Evolutionary conservation across 2,797 vertebrate genomes (phyloP).

Genomic region (Eupleurogrammus muticus): DNA sequence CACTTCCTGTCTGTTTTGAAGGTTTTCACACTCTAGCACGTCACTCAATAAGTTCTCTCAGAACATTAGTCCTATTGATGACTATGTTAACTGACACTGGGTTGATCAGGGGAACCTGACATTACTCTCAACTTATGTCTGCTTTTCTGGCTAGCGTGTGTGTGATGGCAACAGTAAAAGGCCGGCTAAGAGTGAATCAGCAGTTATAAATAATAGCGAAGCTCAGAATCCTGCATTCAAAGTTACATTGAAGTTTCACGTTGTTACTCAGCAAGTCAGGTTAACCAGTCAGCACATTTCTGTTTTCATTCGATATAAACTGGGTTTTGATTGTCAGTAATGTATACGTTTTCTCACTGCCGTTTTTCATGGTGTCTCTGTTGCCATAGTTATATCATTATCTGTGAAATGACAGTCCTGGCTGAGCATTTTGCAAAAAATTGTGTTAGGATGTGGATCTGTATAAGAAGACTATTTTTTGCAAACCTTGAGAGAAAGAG

Average conservation of each 20-base stretch:
- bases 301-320: slow-evolving; percentile 43
- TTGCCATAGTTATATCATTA: slow-evolving; percentile 81
- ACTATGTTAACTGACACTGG: slow-evolving; percentile 59
- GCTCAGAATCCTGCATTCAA: slow-evolving; percentile 8
- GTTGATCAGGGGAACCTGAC: slow-evolving; percentile 40
- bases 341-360: slow-evolving; percentile 60
- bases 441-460: slow-evolving; percentile 56
- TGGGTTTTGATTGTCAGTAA: slow-evolving; percentile 61
- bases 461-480: slow-evolving; percentile 43
- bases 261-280: slow-evolving; percentile 35
- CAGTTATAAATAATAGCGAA: slow-evolving; percentile 7
- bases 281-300: slow-evolving; percentile 53
- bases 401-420: slow-evolving; percentile 67
- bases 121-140: slow-evolving; percentile 26
- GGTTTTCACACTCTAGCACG: slow-evolving; percentile 64
- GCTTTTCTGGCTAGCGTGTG: slow-evolving; percentile 14
- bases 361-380: slow-evolving; percentile 68
- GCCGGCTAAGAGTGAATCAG: slow-evolving; percentile 5
- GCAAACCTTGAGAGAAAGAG: slow-evolving; percentile 27
- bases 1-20: slow-evolving; percentile 70
- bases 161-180: slow-evolving; percentile 9
- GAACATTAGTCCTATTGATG: slow-evolving; percentile 58
- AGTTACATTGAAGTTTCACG: slow-evolving; percentile 22
- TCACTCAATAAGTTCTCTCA: slow-evolving; percentile 54
- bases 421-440: slow-evolving; percentile 66